These are phyloP conservation scores for Aeoliscus strigatus DNA, from an alignment of 2,797 vertebrate genomes.

Conservation along the genomic window DNA sequence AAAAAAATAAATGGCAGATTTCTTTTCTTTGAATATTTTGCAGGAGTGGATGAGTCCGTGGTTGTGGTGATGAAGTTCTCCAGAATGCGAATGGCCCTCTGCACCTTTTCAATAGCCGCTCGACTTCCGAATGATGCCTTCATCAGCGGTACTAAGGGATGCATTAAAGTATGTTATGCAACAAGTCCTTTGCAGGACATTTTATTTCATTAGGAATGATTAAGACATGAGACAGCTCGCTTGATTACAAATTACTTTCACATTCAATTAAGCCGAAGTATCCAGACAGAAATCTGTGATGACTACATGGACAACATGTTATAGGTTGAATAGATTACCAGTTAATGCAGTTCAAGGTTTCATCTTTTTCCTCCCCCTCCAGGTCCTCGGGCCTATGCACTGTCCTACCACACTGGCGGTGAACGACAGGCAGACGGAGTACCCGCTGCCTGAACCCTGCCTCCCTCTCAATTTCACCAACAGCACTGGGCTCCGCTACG, in stretches of 20 bases:
- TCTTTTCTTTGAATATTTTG: too few species aligned
- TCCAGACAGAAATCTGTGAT: constrained; percentile 11
- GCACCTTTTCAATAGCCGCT: constrained; percentile 63
- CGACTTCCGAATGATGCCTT: constrained; percentile 62
- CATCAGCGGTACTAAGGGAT: constrained; percentile 71
- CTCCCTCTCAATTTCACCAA: constrained; percentile 68
- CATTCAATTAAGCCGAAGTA: constrained; percentile 28
- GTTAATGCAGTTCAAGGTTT: constrained; percentile 8
- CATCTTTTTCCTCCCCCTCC: not conserved
- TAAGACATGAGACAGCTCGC: constrained; percentile 14
- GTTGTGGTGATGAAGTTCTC: constrained; percentile 75
- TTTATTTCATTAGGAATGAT: constrained; percentile 39
- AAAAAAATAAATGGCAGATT: not conserved
- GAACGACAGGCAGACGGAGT: constrained; percentile 48
- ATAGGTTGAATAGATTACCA: too few species aligned
- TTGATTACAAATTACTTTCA: constrained; percentile 30
- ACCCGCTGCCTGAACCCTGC: constrained; percentile 53
- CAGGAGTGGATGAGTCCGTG: constrained; percentile 74
- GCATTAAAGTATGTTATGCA: constrained; percentile 61
- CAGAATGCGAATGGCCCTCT: constrained; percentile 65
- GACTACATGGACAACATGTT: not conserved
- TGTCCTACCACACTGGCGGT: constrained; percentile 61
- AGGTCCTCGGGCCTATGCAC: constrained; percentile 65
- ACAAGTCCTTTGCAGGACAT: constrained; percentile 3
- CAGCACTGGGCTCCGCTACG: constrained; percentile 67